Evolutionary conservation across 23 tunicate genomes (phyloP), one percentile per base, ranked within the genome.

Genomic region (Aplidium turbinatum): DNA sequence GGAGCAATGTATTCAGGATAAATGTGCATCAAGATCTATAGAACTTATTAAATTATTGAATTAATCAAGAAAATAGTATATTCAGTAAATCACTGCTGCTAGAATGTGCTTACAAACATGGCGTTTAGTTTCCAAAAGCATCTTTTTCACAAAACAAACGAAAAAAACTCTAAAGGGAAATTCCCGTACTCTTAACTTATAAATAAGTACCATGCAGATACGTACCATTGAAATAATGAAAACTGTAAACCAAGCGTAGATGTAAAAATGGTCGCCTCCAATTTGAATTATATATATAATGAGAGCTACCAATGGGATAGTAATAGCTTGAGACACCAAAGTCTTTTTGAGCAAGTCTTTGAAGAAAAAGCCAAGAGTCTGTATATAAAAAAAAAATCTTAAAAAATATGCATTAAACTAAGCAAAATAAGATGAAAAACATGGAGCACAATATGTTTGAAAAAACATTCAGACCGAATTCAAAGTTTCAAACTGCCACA

Each of bases 1-100:
- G 99, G 99, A 7, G 99, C 99, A 51, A 94, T 94, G 55, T 61
- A 94, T 57, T 94, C 99, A 1, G 99, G 99, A 47, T 87, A 87
- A 24, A 94, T 68, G 50, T 94, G 94, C 70, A 94, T 25, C 30
- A 94, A 65, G 9, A 75, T 40, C 85, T 80, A 45, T n/a, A n/a
- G n/a, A n/a, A n/a, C n/a, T n/a, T n/a, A n/a, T n/a, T n/a, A n/a
- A n/a, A n/a, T n/a, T n/a, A n/a, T n/a, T n/a, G n/a, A n/a, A n/a
- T n/a, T n/a, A n/a, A n/a, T n/a, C n/a, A n/a, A n/a, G n/a, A n/a
- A n/a, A n/a, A n/a, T n/a, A n/a, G n/a, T n/a, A n/a, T n/a, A n/a
- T n/a, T n/a, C n/a, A n/a, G n/a, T n/a, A n/a, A n/a, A n/a, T n/a
- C n/a, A n/a, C n/a, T n/a, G n/a, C n/a, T n/a, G n/a, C n/a, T n/a